Conservation (phyloP, 2,797 vertebrate genomes). For the Orientallactaga sibirica region DNA sequence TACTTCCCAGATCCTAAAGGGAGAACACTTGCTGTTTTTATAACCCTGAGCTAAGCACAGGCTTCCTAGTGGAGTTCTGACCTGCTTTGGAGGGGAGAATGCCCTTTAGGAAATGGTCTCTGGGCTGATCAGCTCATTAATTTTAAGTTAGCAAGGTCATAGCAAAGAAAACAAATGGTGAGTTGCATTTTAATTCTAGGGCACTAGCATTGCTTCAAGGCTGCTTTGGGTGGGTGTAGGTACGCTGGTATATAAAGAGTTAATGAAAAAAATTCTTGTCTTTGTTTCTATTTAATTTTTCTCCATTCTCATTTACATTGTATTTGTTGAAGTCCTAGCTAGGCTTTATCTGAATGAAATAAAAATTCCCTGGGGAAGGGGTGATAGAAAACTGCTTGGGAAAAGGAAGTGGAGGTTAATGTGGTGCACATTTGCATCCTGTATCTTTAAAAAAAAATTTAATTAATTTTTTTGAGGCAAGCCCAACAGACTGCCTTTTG, state of each 20-base stretch:
- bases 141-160: constrained; percentile 60
- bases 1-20: background rate
- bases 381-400: background rate
- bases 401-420: background rate
- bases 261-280: constrained; percentile 57
- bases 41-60: background rate
- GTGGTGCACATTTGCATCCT: background rate
- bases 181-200: constrained; percentile 52
- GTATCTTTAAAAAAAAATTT: background rate
- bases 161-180: background rate
- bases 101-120: background rate
- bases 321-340: constrained; percentile 55
- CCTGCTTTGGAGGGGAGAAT: background rate
- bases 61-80: constrained; percentile 16
- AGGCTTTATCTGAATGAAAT: constrained; percentile 53
- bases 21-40: background rate
- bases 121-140: constrained; percentile 50
- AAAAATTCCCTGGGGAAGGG: background rate
- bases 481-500: too few relatives aligned
- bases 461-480: too few relatives aligned
- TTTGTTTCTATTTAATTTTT: constrained; percentile 72
- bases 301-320: constrained; percentile 64
- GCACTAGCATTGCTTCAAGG: background rate
- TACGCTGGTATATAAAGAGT: background rate
- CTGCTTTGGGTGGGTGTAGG: background rate